A percentile compares a stretch with the other conserved stretches of the same genome.
Conservation (phyloP, 1,140 invertebrate species). For the Lucilia cuprina region DNA sequence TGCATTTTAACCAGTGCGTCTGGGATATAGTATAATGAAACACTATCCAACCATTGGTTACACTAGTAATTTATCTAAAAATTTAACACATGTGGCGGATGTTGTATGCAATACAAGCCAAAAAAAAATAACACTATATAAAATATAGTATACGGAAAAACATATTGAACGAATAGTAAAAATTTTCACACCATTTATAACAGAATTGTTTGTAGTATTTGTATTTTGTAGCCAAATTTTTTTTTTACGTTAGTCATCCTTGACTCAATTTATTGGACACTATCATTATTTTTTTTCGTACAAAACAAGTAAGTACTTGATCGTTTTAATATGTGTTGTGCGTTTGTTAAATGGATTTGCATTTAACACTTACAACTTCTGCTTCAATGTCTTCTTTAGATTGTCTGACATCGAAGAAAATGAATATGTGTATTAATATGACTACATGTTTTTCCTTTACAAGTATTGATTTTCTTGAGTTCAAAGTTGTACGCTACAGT, state of each 20-base stretch:
- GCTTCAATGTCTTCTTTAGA: not conserved
- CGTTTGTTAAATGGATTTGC: not conserved
- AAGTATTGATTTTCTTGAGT: not conserved
- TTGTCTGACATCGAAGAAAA: not conserved
- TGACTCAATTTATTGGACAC: not conserved
- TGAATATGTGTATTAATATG: not conserved
- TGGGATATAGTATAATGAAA: not conserved
- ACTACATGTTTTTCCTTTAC: not conserved
- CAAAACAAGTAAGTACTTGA: not conserved
- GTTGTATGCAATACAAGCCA: not conserved
- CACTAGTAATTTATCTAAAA: not conserved
- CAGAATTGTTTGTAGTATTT: not conserved
- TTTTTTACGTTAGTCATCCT: not conserved
- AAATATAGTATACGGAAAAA: not conserved
- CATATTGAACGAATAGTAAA: not conserved
- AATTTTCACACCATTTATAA: conserved; percentile 15
- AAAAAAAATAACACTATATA: not conserved
- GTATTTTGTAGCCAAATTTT: not conserved
- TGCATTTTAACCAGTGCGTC: not conserved
- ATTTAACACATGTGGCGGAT: conserved; percentile 4
- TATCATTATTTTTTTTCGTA: not conserved
- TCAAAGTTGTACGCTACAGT: no score
- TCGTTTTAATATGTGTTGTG: not conserved
- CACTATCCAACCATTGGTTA: conserved; percentile 7
- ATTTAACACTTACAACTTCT: not conserved